A percentile compares a stretch with the other conserved stretches of the same genome.
phyloP scores from a whole-genome alignment of 2,113 vertebrate genomes.

The Spermophilus dauricus region DNA sequence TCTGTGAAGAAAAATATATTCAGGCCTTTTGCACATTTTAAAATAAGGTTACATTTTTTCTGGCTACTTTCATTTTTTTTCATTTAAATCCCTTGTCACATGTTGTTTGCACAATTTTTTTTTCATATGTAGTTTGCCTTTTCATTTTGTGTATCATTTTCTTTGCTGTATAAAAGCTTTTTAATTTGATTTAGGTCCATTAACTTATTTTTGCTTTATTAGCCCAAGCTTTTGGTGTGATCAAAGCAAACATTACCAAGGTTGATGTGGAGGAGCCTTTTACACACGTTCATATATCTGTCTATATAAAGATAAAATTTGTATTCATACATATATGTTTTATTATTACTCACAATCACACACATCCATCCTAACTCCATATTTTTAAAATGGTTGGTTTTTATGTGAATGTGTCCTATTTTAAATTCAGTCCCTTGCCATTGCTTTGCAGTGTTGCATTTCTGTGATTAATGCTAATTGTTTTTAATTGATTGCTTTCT shows the following conservation, averaged over 20 bases:
- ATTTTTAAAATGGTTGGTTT: neutral
- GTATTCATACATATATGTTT: neutral
- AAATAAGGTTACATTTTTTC: neutral
- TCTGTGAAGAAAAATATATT: neutral
- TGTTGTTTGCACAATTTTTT: neutral
- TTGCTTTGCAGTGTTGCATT: slow-evolving; percentile 5
- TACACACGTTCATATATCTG: neutral
- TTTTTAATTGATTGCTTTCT: slow-evolving; percentile 20
- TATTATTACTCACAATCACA: neutral
- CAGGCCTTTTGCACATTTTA: neutral
- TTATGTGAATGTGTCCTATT: neutral
- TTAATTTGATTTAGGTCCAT: neutral
- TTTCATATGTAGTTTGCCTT: neutral
- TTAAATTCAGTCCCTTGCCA: neutral
- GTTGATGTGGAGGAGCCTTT: neutral
- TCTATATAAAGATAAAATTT: neutral
- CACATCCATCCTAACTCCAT: neutral
- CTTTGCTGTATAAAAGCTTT: neutral
- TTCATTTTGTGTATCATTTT: neutral
- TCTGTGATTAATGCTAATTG: slow-evolving; percentile 59
- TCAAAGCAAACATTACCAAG: neutral
- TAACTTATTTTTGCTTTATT: neutral
- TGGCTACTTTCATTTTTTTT: neutral
- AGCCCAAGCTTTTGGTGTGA: neutral
- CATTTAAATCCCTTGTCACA: too few relatives aligned